These are phyloP conservation scores for Eolophus roseicapilla DNA, from an alignment of 2,113 vertebrate species.

Conservation along the genomic window DNA sequence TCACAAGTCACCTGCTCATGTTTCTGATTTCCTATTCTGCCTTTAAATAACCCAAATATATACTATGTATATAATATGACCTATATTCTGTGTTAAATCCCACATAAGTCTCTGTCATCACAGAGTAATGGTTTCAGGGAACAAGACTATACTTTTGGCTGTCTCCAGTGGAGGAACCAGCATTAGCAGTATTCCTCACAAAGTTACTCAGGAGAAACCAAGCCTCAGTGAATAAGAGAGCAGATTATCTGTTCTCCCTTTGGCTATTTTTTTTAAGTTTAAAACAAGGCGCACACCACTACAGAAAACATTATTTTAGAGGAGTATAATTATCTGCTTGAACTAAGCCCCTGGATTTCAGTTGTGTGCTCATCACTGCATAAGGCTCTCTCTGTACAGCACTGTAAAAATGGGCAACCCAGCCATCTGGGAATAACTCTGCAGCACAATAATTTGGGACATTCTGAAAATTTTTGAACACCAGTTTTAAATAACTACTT, in stretches of 20 bases:
- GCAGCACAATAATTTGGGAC: rapidly evolving
- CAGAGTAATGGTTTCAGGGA: not conserved
- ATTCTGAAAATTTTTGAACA: not conserved
- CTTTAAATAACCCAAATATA: not conserved
- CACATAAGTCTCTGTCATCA: not conserved
- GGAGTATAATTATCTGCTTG: not conserved
- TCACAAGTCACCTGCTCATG: not conserved
- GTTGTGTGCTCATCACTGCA: not conserved
- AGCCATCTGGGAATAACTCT: not conserved
- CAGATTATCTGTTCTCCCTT: not conserved
- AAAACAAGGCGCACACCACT: not conserved
- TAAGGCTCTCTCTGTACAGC: not conserved
- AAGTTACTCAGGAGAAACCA: not conserved
- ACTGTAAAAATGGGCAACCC: not conserved
- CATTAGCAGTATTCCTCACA: not conserved
- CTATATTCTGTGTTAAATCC: not conserved
- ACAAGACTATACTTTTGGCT: not conserved
- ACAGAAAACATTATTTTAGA: not conserved
- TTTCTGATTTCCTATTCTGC: not conserved
- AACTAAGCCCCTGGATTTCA: not conserved
- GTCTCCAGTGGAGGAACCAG: not conserved
- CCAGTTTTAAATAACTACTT: not conserved
- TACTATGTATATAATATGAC: not conserved
- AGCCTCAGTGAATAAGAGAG: not conserved
- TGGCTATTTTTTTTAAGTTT: not conserved